These are phyloP conservation scores for Actinostola sp. DNA, from an alignment of 92 coral and sea anemone species.

Conservation along the genomic window DNA sequence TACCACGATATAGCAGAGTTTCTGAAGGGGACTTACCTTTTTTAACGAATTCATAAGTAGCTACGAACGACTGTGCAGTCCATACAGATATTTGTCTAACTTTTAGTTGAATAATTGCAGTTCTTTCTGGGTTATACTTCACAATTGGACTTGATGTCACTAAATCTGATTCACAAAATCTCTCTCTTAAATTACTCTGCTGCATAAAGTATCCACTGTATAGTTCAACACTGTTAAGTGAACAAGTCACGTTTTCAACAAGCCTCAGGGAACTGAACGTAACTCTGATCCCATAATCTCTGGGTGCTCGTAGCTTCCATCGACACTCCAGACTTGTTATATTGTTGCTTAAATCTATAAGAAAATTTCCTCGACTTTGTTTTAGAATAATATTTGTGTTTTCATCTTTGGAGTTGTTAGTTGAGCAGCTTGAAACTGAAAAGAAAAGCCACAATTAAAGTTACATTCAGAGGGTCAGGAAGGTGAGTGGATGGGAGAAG, in stretches of 20 bases:
- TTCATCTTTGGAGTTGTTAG: slow-evolving; percentile 14
- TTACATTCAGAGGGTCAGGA: too few relatives aligned
- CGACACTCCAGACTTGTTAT: background rate
- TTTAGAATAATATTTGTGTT: slow-evolving; percentile 23
- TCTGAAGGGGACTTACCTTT: slow-evolving; percentile 7
- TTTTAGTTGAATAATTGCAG: slow-evolving; percentile 4
- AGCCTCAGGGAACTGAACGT: slow-evolving; percentile 3
- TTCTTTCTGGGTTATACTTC: slow-evolving; percentile 12
- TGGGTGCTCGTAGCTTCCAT: slow-evolving; percentile 24
- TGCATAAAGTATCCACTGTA: slow-evolving; percentile 7
- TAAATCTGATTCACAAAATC: slow-evolving; percentile 1
- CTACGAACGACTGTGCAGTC: background rate
- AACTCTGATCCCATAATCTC: slow-evolving; percentile 10
- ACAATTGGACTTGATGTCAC: background rate
- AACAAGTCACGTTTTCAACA: slow-evolving; percentile 12
- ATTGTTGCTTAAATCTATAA: slow-evolving; percentile 2
- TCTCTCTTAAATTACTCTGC: background rate
- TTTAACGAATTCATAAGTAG: slow-evolving; percentile 9
- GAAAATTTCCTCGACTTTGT: slow-evolving; percentile 10
- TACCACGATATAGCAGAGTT: background rate
- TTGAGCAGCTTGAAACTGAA: slow-evolving; percentile 39
- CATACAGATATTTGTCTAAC: background rate
- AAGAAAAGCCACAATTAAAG: background rate
- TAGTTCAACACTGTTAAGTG: background rate
- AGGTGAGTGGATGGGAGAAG: too few relatives aligned